phyloP scores from a whole-genome alignment of 2,888 invertebrate genomes.

The Phania funesta region DNA sequence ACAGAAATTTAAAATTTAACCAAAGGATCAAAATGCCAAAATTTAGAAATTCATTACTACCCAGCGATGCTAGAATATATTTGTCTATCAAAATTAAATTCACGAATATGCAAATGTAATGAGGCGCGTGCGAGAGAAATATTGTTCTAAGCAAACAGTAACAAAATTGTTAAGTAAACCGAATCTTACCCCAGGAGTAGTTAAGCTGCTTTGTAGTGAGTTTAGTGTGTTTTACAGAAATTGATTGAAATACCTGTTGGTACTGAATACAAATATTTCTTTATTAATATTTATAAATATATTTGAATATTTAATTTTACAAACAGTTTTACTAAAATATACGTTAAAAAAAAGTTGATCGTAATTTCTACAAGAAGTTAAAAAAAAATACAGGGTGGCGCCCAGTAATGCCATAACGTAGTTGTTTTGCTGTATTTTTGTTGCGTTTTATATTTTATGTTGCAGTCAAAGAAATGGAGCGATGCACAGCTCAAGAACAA shows the following conservation, averaged over 20 bases:
- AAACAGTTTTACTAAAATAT: conserved; percentile 5
- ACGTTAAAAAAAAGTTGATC: conserved; percentile 1
- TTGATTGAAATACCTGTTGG: conserved; percentile 5
- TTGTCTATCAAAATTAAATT: conserved; percentile 29
- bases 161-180: not conserved
- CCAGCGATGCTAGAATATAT: too few species aligned
- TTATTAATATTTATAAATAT: conserved; percentile 2
- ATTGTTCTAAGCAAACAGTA: not conserved
- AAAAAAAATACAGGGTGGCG: too few species aligned
- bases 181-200: not conserved
- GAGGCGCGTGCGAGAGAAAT: conserved; percentile 33
- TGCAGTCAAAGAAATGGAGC: too few species aligned
- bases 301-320: not conserved
- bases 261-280: not conserved
- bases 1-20: too few species aligned
- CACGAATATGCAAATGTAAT: conserved; percentile 47
- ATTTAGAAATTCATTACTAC: too few species aligned
- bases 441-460: too few species aligned
- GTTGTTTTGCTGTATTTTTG: too few species aligned
- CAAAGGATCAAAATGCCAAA: too few species aligned
- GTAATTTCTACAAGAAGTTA: too few species aligned
- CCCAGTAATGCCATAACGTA: too few species aligned
- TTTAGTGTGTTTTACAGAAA: conserved; percentile 1
- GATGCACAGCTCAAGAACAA: too few species aligned
- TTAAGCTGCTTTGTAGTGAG: not conserved